phyloP scores from a whole-genome alignment of 1,140 invertebrate species.

The Protaetia brevitarsis region DNA sequence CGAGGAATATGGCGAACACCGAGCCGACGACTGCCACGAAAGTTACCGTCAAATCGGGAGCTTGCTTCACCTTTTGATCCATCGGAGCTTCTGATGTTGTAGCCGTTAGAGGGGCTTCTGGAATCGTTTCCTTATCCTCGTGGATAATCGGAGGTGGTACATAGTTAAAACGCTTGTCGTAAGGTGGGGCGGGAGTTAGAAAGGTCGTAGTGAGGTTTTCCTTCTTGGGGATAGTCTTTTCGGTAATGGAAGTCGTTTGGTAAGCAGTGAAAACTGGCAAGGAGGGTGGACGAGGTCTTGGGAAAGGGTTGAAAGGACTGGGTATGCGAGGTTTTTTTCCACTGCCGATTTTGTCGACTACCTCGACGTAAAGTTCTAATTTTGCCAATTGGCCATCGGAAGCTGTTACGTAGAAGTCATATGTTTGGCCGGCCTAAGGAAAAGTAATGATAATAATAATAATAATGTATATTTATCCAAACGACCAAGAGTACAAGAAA shows the following conservation, averaged over 20 bases:
- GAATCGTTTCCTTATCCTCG: not conserved
- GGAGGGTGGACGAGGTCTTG: conserved; percentile 5
- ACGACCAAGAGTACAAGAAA: too few species aligned
- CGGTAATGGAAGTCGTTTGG: not conserved
- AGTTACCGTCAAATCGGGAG: conserved; percentile 53
- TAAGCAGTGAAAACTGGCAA: not conserved
- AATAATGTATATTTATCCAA: too few species aligned
- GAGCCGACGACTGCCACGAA: conserved; percentile 58
- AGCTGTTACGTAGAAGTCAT: conserved; percentile 68
- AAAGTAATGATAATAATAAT: too few species aligned
- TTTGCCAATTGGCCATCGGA: conserved; percentile 67
- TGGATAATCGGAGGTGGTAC: not conserved
- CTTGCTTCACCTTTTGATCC: conserved; percentile 45
- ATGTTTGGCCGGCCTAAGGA: conserved; percentile 63
- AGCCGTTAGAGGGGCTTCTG: not conserved
- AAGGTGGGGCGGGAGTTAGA: not conserved
- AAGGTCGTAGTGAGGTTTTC: not conserved
- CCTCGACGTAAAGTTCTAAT: conserved; percentile 68
- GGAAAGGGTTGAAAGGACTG: not conserved
- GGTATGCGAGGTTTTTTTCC: not conserved
- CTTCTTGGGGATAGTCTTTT: not conserved
- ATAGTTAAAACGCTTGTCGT: conserved; percentile 9
- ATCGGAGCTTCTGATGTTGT: conserved; percentile 35
- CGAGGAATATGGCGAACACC: conserved; percentile 56
- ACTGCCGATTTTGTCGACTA: conserved; percentile 45